Evolutionary conservation across 2,797 vertebrate genomes (phyloP), one percentile per base, ranked within the genome.

Genomic region (Scleropages formosus): DNA sequence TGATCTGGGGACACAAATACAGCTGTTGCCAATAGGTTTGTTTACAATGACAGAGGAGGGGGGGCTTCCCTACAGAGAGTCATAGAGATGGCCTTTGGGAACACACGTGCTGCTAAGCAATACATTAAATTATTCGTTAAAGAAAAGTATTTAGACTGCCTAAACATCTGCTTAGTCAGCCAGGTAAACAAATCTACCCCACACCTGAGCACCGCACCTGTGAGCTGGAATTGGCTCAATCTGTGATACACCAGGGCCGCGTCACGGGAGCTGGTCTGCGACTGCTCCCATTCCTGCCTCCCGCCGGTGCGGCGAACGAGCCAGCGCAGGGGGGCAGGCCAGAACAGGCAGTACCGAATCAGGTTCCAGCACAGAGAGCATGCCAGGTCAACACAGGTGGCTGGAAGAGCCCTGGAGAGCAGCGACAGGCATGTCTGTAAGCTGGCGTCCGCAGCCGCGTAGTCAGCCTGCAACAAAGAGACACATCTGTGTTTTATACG

Each of bases 331-430:
- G 95, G 92, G 0, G 92, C 90, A 53, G 96, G 91, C 59, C 96
- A 96, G 83, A 96, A 95, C 81, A 99, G 86, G 85, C 93, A 93
- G 70, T 97, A 98, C 79, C 96, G 96, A 82, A 99, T 96, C 78
- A 97, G 75, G 0, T 98, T 98, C 98, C 98, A 99, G 82, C 94
- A 95, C 11, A 99, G 92, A 3, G 97, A 96, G 81, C 93, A 99
- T 79, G 93, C 88, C 78, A 98, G 89, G 83, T 99, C 98, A 74
- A 98, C 87, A 24, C 86, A 89, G 76, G 95, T 94, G 26, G 93
- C 88, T 8, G 98, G 98, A 24, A 99, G 89, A 0, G 95, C 94
- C 80, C 98, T 91, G 24, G 94, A 94, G 22, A 99, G 86, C 6
- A 95, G 90, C 0, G 92, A 96, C 62, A 99, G 85, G 84, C 96